Conservation (phyloP, 2,888 invertebrate genomes). For the Toxonevra muliebris region DNA sequence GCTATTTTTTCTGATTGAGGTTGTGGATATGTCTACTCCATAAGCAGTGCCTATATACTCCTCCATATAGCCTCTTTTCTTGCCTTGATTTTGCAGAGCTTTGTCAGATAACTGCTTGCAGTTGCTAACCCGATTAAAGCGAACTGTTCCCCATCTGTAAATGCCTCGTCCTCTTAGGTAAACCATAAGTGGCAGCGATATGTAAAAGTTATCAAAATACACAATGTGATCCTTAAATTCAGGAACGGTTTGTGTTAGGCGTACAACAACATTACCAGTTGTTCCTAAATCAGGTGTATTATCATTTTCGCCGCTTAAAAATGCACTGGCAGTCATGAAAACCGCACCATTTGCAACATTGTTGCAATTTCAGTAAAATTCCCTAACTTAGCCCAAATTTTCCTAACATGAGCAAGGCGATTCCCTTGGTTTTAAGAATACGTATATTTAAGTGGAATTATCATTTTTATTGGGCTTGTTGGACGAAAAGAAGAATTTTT, state of each 20-base stretch:
- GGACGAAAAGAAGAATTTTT: too few species aligned
- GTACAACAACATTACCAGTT: conserved; percentile 2
- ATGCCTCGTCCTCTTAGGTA: conserved; percentile 3
- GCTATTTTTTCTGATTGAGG: not conserved
- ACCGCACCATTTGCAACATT: too few species aligned
- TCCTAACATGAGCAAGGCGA: too few species aligned
- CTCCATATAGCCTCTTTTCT: not conserved
- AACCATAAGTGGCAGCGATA: conserved; percentile 2
- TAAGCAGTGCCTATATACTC: conserved; percentile 9
- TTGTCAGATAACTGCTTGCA: not conserved
- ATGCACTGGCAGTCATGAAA: too few species aligned
- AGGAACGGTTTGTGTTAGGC: not conserved
- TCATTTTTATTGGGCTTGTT: too few species aligned
- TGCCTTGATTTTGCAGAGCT: not conserved
- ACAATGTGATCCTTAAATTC: conserved; percentile 2
- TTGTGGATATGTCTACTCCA: not conserved
- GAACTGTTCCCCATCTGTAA: conserved; percentile 12
- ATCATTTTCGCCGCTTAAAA: too few species aligned
- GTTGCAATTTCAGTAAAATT: too few species aligned
- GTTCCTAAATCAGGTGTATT: not conserved
- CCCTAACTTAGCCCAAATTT: too few species aligned
- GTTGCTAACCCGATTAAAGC: conserved; percentile 6
- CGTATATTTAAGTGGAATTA: too few species aligned
- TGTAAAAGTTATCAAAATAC: conserved; percentile 9
- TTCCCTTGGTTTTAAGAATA: too few species aligned